These are phyloP conservation scores for Sebastiscus tertius DNA, from an alignment of 2,797 vertebrate species.

Conservation along the genomic window DNA sequence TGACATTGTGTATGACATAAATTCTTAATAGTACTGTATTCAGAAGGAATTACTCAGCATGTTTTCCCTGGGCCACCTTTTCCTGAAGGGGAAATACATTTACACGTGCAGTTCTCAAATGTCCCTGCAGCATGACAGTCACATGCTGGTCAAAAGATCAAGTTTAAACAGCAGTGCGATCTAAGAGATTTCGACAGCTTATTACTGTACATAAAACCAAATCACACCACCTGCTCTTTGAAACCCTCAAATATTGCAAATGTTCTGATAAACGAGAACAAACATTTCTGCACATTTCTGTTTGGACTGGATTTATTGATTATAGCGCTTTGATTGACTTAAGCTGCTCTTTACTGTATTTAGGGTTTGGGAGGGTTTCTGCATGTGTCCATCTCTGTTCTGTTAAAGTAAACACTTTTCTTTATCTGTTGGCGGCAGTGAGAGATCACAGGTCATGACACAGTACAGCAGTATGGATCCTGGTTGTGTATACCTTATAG, in stretches of 20 bases:
- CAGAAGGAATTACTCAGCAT: neutral
- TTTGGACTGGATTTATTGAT: constrained; percentile 17
- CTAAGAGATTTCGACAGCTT: neutral
- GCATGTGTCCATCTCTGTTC: neutral
- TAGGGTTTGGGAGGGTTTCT: neutral
- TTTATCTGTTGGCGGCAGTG: constrained; percentile 23
- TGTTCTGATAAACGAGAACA: neutral
- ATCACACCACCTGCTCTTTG: neutral
- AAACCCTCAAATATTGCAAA: constrained; percentile 17
- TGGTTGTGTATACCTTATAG: neutral
- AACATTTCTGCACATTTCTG: neutral
- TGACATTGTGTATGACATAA: neutral
- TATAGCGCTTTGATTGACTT: neutral
- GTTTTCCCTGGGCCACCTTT: neutral
- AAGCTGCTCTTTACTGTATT: constrained; percentile 1
- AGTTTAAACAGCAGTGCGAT: constrained; percentile 5
- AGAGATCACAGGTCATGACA: neutral
- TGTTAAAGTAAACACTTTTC: constrained; percentile 33
- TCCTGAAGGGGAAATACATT: neutral
- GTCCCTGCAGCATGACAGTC: neutral
- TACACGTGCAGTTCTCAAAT: neutral
- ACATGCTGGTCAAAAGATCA: constrained; percentile 42
- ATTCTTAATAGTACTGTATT: neutral
- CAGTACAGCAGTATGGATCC: neutral
- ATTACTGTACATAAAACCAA: constrained; percentile 13